Evolutionary conservation across 2,888 invertebrate genomes (phyloP).

Genomic region (Parapristionchus giblindavisi): DNA sequence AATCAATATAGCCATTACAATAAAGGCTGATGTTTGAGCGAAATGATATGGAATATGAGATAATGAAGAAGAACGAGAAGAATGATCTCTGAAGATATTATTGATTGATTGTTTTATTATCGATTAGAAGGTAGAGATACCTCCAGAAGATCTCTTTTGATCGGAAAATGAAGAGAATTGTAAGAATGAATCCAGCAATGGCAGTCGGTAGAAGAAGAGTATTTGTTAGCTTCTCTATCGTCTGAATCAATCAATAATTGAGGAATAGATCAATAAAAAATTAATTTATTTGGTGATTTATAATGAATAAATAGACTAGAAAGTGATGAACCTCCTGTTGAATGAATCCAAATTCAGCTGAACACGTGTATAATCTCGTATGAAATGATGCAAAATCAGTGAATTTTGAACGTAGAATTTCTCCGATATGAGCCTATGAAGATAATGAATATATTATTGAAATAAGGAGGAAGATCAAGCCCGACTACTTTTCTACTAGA

Average conservation of each 20-base stretch:
- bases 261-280: background rate
- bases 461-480: background rate
- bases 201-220: slow-evolving; percentile 77
- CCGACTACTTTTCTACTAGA: background rate
- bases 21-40: slow-evolving; percentile 72
- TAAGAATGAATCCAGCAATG: slow-evolving; percentile 70
- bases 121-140: background rate
- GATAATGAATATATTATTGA: background rate
- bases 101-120: background rate
- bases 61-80: slow-evolving; percentile 70
- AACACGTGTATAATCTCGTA: slow-evolving; percentile 82
- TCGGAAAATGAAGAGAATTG: slow-evolving; percentile 42
- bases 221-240: slow-evolving; percentile 74
- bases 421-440: slow-evolving; percentile 78
- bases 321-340: slow-evolving; percentile 71
- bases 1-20: slow-evolving; percentile 80
- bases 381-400: slow-evolving; percentile 80
- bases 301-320: background rate
- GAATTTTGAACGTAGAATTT: slow-evolving; percentile 80
- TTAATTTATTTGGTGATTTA: background rate
- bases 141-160: slow-evolving; percentile 14
- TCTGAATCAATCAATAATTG: slow-evolving; percentile 59
- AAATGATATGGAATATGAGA: slow-evolving; percentile 39
- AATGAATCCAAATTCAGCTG: slow-evolving; percentile 81
- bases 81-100: slow-evolving; percentile 12